Conservation (phyloP, 1,140 invertebrate genomes). For the Dinothrombium tinctorium region DNA sequence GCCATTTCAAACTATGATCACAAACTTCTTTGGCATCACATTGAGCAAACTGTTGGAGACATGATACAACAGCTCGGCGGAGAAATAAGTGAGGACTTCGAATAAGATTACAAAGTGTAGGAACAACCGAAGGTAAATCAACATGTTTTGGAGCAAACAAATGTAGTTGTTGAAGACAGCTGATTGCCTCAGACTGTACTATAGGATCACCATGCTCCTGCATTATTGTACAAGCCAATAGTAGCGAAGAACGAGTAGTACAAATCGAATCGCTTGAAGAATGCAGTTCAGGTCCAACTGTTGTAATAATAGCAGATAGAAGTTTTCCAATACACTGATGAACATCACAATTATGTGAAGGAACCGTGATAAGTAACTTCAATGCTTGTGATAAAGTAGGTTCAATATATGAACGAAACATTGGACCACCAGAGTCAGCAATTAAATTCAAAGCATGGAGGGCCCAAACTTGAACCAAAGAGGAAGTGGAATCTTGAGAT, state of each 20-base stretch:
- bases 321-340: constrained; percentile 85
- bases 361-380: constrained; percentile 64
- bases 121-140: constrained; percentile 72
- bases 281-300: constrained; percentile 89
- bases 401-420: constrained; percentile 92
- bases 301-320: constrained; percentile 78
- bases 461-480: constrained; percentile 85
- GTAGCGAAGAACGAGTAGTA: constrained; percentile 46
- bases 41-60: constrained; percentile 79
- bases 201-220: constrained; percentile 66
- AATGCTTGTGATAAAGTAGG: constrained; percentile 66
- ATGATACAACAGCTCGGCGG: constrained; percentile 75
- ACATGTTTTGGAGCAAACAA: constrained; percentile 86
- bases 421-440: constrained; percentile 88
- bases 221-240: constrained; percentile 63
- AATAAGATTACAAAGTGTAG: constrained; percentile 46
- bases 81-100: constrained; percentile 66
- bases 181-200: constrained; percentile 82
- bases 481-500: constrained; percentile 70
- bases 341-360: constrained; percentile 69
- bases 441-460: constrained; percentile 81
- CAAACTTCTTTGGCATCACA: constrained; percentile 87
- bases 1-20: constrained; percentile 30
- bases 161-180: constrained; percentile 88
- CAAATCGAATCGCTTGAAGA: constrained; percentile 45